phyloP scores from a whole-genome alignment of 2,888 invertebrate genomes.

The Acrobasis repandana region DNA sequence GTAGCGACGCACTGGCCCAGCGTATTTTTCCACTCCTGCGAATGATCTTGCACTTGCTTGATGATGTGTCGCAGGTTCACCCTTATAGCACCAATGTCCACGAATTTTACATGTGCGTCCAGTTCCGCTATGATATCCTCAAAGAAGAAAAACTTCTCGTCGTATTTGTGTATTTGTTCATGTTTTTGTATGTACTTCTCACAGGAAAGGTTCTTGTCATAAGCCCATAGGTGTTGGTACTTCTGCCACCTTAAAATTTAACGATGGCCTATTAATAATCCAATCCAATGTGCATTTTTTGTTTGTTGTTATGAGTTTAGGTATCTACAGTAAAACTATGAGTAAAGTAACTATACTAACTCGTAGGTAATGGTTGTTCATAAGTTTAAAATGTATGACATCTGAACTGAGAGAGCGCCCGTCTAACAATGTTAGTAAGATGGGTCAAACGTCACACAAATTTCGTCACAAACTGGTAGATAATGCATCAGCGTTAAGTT shows the following conservation, averaged over 20 bases:
- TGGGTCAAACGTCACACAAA: too few relatives aligned
- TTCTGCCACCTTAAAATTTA: constrained; percentile 84
- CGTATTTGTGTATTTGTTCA: constrained; percentile 84
- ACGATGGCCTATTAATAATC: background rate
- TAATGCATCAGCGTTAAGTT: too few relatives aligned
- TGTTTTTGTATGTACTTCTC: constrained; percentile 88
- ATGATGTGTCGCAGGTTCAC: constrained; percentile 89
- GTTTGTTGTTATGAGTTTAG: too few relatives aligned
- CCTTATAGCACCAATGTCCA: constrained; percentile 87
- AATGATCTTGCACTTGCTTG: constrained; percentile 85
- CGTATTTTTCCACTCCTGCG: constrained; percentile 89
- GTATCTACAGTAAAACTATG: too few relatives aligned
- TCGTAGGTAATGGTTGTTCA: too few relatives aligned
- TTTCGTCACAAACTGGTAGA: too few relatives aligned
- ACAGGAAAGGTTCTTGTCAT: constrained; percentile 88
- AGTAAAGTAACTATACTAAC: too few relatives aligned
- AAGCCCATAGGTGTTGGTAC: constrained; percentile 89
- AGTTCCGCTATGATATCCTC: constrained; percentile 88
- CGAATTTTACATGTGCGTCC: constrained; percentile 79
- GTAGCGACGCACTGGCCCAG: constrained; percentile 87
- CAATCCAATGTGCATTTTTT: constrained; percentile 3
- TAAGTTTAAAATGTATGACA: too few relatives aligned
- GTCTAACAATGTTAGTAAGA: too few relatives aligned
- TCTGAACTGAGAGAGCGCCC: too few relatives aligned
- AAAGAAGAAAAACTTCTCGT: constrained; percentile 93